Base-by-base conservation (phyloP, 2,888 invertebrate species). In the Crossocerus cetratus region DNA sequence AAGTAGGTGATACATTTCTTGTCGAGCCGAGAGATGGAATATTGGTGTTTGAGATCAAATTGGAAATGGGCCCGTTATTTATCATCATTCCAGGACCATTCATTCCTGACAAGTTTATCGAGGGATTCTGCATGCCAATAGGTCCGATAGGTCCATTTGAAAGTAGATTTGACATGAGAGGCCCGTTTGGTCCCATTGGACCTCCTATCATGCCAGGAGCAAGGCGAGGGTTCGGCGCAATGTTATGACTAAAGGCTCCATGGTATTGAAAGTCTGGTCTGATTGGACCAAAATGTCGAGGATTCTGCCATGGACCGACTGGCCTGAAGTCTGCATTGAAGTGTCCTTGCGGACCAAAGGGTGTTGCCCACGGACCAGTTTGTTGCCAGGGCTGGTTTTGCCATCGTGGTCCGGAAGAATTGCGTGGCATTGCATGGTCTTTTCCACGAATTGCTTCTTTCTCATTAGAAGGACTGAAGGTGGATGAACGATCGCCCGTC, bases 401-500 rank as follows among this genome's bases (percentile, higher is more conserved):
- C 88, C 88, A 89, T 2, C 89, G 77, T 0, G 86, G 86, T 20
- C 86, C 86, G 13, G 84, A 82, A 3, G 83, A 79, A 73, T 85
- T 90, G 86, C 60, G 91, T 90, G 76, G 91, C 91, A 45, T 89
- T 83, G 45, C 86, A 43, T 85, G 85, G 42, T 88, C 88, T 43
- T 89, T 89, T 21, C 63, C 78, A 49, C 86, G 87, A 90, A 54
- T 92, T 88, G 43, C 91, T 79, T 83, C 92, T 82, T 18, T 91
- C 86, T 79, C 92, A 78, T 68, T 88, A 83, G 85, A 85, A 13
- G 87, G 86, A 66, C 83, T 85, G 42, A 86, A 88, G 13, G 69
- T 72, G 2, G 85, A 69, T 0, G 82, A 66, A 14, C 85, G 81
- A n/a, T 87, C 86, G 3, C 65, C 66, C 2, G 78, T 57, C 2